Evolutionary conservation across 2,113 vertebrate genomes (phyloP), one percentile per base, ranked within the genome.

Genomic region (Nymphicus hollandicus): DNA sequence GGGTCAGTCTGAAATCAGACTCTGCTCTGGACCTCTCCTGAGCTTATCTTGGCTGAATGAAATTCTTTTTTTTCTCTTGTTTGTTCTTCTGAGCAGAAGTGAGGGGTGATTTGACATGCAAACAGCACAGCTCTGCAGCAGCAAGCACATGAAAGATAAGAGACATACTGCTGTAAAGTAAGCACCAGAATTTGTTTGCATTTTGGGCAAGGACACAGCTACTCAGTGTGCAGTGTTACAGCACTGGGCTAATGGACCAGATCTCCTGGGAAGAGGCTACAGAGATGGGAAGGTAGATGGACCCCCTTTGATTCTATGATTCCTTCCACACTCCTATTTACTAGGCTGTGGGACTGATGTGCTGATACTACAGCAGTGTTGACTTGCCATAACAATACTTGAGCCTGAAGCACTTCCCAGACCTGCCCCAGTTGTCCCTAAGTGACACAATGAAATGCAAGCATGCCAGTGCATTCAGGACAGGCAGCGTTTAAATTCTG

Each of bases 71-170:
- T 39, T 43, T 44, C 33, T 58, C 56, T 52, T 14, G 6, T 58
- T 69, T 55, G 5, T 11, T 78, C 24, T 33, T 90, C 43, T 46
- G 20, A 93, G 46, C 60, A 86, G 64, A 50, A 93, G 77, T 17
- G 43, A 60, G 52, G 35, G 52, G 23, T 64, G 58, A 86, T 86
- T 81, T 90, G 79, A 89, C 55, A 71, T n/a, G 47, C 76, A 94
- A 86, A 81, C 29, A 72, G 39, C 77, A 96, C 73, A 88, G 50
- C 72, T 69, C 61, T 87, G 86, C 88, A 84, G 87, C 65, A 90
- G 47, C 28, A 79, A 84, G 65, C 46, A 35, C 46, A 35, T 9
- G 27, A 79, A 61, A 92, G 80, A 18, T 44, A 86, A 88, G 56
- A 83, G 47, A n/a, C 20, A 37, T 1, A 28, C 16, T 52, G 39